Evolutionary conservation across 30 jellyfish, hydroid and myxozoan species (phyloP).

Genomic region (Rhopilema esculentum): DNA sequence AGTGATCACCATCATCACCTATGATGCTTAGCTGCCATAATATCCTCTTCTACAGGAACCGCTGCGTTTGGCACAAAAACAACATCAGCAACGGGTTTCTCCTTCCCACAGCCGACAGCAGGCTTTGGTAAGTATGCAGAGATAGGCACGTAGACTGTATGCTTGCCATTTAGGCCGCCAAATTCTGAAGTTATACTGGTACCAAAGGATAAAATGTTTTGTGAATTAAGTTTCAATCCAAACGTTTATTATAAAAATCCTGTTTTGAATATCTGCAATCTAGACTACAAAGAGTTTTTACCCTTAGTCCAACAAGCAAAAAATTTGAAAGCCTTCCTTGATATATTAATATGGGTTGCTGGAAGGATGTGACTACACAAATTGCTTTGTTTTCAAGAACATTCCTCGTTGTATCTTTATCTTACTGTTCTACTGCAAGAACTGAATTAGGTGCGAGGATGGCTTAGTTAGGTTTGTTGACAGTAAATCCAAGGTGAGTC

Average conservation of each 20-base stretch:
- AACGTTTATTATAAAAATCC: neutral
- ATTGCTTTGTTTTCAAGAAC: too few relatives aligned
- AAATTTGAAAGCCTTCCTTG: too few relatives aligned
- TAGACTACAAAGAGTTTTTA: too few relatives aligned
- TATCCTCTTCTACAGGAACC: conserved; percentile 23
- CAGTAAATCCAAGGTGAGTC: too few relatives aligned
- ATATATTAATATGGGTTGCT: too few relatives aligned
- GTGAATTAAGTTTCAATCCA: neutral
- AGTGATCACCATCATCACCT: neutral
- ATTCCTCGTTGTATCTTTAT: too few relatives aligned
- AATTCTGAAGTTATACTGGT: neutral
- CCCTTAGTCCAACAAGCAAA: too few relatives aligned
- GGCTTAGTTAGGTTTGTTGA: too few relatives aligned
- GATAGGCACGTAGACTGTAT: neutral
- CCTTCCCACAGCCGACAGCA: conserved; percentile 34
- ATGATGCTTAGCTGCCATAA: neutral
- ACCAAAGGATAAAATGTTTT: neutral
- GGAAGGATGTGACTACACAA: too few relatives aligned
- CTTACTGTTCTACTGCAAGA: too few relatives aligned
- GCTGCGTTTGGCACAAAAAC: conserved; percentile 74
- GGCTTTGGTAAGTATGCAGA: conserved; percentile 1
- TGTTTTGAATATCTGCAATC: too few relatives aligned
- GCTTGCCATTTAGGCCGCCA: neutral
- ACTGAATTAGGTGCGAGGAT: too few relatives aligned
- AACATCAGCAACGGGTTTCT: conserved; percentile 65